phyloP scores from a whole-genome alignment of 1,140 invertebrate species.

The Glossosoma conforme region DNA sequence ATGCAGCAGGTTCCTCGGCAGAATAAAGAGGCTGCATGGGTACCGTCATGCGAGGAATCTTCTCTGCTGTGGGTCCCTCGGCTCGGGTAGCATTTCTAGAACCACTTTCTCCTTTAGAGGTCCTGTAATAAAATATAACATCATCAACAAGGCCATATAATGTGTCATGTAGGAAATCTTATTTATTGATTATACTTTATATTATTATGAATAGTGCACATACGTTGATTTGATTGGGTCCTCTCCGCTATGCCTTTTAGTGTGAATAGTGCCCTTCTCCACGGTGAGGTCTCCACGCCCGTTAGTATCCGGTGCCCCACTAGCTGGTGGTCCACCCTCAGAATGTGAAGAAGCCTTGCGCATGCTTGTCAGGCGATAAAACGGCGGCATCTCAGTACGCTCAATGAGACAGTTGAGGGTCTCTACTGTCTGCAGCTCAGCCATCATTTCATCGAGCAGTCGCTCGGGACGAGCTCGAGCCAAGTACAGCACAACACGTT shows the following conservation, averaged over 20 bases:
- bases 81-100: neutral
- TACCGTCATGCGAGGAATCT: neutral
- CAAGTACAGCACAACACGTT: conserved; percentile 89
- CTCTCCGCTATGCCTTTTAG: conserved; percentile 91
- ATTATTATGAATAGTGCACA: conserved; percentile 19
- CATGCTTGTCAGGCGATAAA: conserved; percentile 89
- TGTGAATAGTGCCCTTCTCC: conserved; percentile 93
- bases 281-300: conserved; percentile 50
- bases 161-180: neutral
- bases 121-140: neutral
- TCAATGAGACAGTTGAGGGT: conserved; percentile 93
- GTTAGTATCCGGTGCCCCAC: conserved; percentile 46
- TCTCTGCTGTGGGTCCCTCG: conserved; percentile 14
- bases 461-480: conserved; percentile 85
- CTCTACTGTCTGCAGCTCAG: conserved; percentile 93
- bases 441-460: conserved; percentile 94
- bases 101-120: conserved; percentile 7
- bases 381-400: conserved; percentile 94
- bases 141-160: neutral
- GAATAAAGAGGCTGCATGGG: conserved; percentile 6
- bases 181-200: no score
- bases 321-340: conserved; percentile 52
- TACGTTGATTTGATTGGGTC: conserved; percentile 72
- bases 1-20: conserved; percentile 10
- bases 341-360: conserved; percentile 84